Conservation (phyloP, 2,797 vertebrate genomes). For the Melopsittacus undulatus region DNA sequence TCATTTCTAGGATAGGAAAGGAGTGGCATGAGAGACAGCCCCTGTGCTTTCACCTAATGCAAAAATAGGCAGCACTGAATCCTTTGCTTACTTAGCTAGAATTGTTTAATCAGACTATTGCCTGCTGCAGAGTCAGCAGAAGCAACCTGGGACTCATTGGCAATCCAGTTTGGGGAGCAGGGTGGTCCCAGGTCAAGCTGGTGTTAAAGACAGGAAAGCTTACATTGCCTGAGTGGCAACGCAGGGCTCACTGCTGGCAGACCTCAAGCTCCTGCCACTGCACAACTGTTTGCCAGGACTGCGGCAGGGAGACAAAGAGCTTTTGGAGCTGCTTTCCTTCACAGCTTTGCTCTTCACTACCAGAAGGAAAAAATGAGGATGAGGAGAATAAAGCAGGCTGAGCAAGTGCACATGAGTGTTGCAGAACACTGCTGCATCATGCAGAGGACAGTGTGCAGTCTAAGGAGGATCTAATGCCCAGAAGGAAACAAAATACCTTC, state of each 20-base stretch:
- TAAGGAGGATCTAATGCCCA: neutral
- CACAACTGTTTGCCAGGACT: neutral
- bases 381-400: neutral
- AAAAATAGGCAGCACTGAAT: neutral
- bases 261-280: neutral
- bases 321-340: neutral
- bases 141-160: neutral
- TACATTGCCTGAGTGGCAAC: neutral
- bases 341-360: neutral
- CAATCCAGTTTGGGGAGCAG: neutral
- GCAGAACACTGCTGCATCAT: neutral
- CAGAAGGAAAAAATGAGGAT: neutral
- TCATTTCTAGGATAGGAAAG: neutral
- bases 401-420: fast-evolving
- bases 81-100: neutral
- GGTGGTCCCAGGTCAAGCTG: neutral
- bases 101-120: neutral
- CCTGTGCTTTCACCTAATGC: neutral
- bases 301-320: neutral
- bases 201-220: neutral
- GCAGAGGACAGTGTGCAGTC: neutral
- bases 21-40: neutral
- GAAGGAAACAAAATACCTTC: neutral
- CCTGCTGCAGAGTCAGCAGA: neutral
- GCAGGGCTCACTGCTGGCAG: neutral